A percentile compares a stretch with the other conserved stretches of the same genome.
Evolutionary conservation across 2,797 vertebrate genomes (phyloP).

Genomic region (Erithacus rubecula): DNA sequence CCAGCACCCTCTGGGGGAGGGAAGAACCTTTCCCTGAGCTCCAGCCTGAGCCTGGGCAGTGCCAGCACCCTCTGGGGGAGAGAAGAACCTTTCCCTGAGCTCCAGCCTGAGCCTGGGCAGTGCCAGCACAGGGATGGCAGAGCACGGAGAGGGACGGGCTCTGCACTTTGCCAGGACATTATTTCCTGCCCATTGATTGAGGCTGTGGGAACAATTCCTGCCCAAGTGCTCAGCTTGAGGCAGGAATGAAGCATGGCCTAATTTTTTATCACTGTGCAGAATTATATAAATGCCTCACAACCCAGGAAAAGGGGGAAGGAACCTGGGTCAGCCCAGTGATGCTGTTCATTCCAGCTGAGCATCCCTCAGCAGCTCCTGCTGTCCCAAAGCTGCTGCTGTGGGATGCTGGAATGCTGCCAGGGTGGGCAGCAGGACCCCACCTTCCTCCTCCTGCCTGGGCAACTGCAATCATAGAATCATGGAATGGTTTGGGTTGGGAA

Average conservation of each 20-base stretch:
- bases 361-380: neutral
- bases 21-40: too few species aligned
- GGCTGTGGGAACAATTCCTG: neutral
- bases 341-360: neutral
- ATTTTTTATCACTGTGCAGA: neutral
- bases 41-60: too few species aligned
- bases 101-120: neutral
- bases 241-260: neutral
- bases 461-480: neutral
- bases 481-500: neutral
- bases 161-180: neutral
- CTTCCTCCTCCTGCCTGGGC: neutral
- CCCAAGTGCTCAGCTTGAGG: neutral
- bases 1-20: neutral
- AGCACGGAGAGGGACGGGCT: rapidly evolving
- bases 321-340: neutral
- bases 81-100: too few species aligned
- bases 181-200: neutral
- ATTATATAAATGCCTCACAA: neutral
- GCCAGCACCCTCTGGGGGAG: too few species aligned
- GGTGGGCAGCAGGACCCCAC: neutral
- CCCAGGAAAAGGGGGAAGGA: neutral
- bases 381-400: neutral
- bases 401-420: rapidly evolving
- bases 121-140: neutral